phyloP scores from a whole-genome alignment of 2,113 vertebrate genomes.

The Apistogramma diplotaenia region DNA sequence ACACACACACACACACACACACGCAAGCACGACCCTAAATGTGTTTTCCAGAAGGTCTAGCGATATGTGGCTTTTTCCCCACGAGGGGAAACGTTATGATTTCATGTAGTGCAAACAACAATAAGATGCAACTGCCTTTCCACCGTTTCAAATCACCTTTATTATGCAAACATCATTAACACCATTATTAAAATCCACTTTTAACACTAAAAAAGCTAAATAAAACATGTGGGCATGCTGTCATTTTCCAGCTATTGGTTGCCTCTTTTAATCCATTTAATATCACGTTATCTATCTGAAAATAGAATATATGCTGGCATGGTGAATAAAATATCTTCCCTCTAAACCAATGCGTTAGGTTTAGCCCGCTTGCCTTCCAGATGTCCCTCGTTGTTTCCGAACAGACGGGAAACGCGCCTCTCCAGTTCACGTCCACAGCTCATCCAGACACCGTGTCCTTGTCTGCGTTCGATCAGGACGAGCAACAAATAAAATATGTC shows the following conservation, averaged over 20 bases:
- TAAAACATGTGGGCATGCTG: not conserved
- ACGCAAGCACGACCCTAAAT: not conserved
- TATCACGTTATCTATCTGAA: not conserved
- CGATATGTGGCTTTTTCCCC: not conserved
- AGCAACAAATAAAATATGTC: not conserved
- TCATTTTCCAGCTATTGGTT: not conserved
- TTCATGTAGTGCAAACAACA: not conserved
- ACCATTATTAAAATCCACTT: not conserved
- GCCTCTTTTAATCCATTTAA: not conserved
- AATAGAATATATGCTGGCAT: not conserved
- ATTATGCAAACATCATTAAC: not conserved
- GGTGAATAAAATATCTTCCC: not conserved
- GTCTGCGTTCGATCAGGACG: constrained; percentile 1
- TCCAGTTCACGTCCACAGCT: constrained; percentile 7
- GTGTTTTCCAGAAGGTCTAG: constrained; percentile 28
- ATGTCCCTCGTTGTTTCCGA: constrained; percentile 51
- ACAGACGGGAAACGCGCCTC: constrained; percentile 56
- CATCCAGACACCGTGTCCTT: constrained; percentile 13
- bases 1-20: constrained; percentile 10
- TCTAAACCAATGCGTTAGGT: not conserved
- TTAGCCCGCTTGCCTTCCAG: constrained; percentile 49
- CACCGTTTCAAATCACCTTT: not conserved
- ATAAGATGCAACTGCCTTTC: not conserved
- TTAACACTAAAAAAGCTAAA: not conserved
- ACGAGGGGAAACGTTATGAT: not conserved